Evolutionary conservation across 2,888 invertebrate genomes (phyloP).

Genomic region (Dryobota labecula): DNA sequence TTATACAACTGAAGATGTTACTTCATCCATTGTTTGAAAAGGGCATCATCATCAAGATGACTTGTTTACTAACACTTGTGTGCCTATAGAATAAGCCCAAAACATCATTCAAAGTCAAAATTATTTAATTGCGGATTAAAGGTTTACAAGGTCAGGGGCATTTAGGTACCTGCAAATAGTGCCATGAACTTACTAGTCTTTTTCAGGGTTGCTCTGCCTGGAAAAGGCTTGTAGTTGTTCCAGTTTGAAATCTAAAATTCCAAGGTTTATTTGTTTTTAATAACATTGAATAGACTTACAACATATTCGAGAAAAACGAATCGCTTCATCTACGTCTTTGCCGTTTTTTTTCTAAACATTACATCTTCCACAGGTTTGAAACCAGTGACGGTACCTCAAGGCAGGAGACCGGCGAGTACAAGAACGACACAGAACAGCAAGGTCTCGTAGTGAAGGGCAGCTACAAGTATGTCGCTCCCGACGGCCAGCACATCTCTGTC

Average conservation of each 20-base stretch:
- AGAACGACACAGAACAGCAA: constrained; percentile 92
- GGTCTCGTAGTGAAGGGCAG: constrained; percentile 91
- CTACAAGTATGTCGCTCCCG: constrained; percentile 91
- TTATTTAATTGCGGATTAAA: not conserved
- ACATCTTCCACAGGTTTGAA: constrained; percentile 87
- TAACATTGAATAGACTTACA: not conserved
- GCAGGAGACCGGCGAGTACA: constrained; percentile 92
- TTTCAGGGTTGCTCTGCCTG: not conserved
- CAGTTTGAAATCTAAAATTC: not conserved
- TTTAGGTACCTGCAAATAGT: not conserved
- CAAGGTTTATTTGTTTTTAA: not conserved
- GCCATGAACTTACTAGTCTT: not conserved
- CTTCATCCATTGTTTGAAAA: constrained; percentile 62
- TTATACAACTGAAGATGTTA: constrained; percentile 35
- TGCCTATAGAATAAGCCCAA: not conserved
- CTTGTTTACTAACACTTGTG: constrained; percentile 64
- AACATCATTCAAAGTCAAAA: not conserved
- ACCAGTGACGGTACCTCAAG: constrained; percentile 92
- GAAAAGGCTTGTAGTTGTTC: not conserved
- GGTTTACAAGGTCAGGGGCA: not conserved
- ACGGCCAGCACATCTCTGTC: constrained; percentile 92
- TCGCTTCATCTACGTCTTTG: not conserved
- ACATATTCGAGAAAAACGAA: not conserved
- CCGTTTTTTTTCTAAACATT: not conserved
- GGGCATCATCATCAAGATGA: constrained; percentile 58